Percentiles rank a stretch among this genome's conserved stretches.
Evolutionary conservation across 2,797 vertebrate species (phyloP).

Genomic region (Molossus molossus): DNA sequence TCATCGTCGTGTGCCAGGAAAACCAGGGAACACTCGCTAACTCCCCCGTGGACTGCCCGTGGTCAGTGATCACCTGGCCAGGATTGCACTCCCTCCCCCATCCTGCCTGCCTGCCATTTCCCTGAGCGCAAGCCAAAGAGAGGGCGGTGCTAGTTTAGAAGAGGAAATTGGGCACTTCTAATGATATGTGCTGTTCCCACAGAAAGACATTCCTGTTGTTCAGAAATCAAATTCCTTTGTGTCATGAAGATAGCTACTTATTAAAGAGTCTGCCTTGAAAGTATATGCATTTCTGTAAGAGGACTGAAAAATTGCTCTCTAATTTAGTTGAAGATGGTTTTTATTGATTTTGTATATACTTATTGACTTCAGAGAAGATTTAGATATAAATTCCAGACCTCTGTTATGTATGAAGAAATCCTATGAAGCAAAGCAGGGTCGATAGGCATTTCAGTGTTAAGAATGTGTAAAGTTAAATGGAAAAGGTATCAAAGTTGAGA

Average conservation of each 20-base stretch:
- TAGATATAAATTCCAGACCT: constrained; percentile 34
- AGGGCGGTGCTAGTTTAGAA: not conserved
- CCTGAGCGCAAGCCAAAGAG: not conserved
- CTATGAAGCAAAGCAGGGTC: not conserved
- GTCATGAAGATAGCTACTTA: not conserved
- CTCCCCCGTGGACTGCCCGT: not conserved
- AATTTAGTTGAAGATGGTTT: constrained; percentile 40
- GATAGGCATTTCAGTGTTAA: constrained; percentile 47
- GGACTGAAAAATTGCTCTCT: not conserved
- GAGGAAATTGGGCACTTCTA: not conserved
- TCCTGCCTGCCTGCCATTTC: not conserved
- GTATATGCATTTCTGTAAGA: not conserved
- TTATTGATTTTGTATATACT: constrained; percentile 25
- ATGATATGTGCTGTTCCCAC: not conserved
- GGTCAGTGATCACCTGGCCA: not conserved
- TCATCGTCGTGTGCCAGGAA: not conserved
- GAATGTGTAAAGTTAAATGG: constrained; percentile 58
- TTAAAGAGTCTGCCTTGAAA: not conserved
- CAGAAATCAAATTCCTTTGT: constrained; percentile 35
- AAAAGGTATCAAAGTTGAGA: constrained; percentile 24
- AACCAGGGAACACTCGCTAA: not conserved
- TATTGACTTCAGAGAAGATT: constrained; percentile 41
- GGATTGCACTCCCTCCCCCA: not conserved
- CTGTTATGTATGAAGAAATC: constrained; percentile 19
- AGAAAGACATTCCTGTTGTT: constrained; percentile 14